Base-by-base conservation (phyloP, 2,888 invertebrate genomes). In the Melolontha melolontha region DNA sequence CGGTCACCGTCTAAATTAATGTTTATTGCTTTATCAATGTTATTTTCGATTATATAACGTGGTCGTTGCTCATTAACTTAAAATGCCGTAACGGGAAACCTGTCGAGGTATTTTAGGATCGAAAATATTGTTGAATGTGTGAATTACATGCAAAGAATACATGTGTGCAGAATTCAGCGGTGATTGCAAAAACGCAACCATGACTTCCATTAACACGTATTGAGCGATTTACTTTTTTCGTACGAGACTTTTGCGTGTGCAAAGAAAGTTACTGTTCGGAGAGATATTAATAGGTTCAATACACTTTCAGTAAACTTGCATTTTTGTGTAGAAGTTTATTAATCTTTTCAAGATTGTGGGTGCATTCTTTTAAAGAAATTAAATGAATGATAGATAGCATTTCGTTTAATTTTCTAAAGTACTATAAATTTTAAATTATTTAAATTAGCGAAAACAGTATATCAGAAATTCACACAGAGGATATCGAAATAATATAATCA, bases 11-110 rank as follows among this genome's bases (percentile, higher is more conserved):
- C 47, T 16, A 64, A 64, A 68, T 68, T 64, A 57, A 68, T 64
- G 64, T 64, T 64, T 55, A 68, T 68, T 68, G 64, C 68, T 68
- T 68, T 68, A 64, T 68, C 68, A 64, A 55, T 49, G 68, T 55
- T 68, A 62, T 47, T 62, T 34, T 14, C 16, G 59, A 47, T 62
- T 47, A 47, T 62, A 47, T 47, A 16, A 29, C 14, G 34, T 17
- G 44, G 27, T 44, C 27, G 27, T 11, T 29, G 44, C 59, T 29
- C 29, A 6, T 29, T 29, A 29, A 34, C 34, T 59, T 59, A 59
- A 44, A 47, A 14, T 34, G 16, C 14, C 11, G 29, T 47, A 59
- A 59, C 44, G 59, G 59, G 29, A 34, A 49, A 29, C 47, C 16
- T 34, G 16, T 29, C n/a, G 47, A 5, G 59, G 47, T 14, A 47